Evolutionary conservation across 2,113 vertebrate species (phyloP).

Genomic region (Sphyrna mokarran): DNA sequence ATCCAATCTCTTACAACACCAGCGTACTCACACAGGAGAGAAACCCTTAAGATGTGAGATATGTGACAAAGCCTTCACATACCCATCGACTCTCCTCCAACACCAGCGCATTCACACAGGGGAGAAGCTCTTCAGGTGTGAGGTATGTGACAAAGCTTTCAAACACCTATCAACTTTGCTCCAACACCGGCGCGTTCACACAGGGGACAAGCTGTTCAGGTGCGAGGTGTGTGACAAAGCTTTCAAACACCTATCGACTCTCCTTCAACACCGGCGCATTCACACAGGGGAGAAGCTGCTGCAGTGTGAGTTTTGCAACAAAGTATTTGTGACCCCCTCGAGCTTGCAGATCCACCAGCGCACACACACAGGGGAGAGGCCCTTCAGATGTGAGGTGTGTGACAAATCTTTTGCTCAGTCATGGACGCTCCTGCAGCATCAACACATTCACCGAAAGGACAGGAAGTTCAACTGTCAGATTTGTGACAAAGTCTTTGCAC

Average conservation of each 20-base stretch:
- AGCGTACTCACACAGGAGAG: neutral
- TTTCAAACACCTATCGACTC: neutral
- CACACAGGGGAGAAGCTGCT: neutral
- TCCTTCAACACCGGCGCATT: neutral
- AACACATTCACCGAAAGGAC: conserved; percentile 47
- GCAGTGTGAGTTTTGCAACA: neutral
- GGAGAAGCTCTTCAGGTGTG: conserved; percentile 52
- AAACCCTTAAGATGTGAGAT: no score
- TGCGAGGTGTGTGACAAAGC: neutral
- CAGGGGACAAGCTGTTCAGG: neutral
- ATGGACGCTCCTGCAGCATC: conserved; percentile 34
- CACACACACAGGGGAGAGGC: conserved; percentile 39
- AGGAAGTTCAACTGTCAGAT: conserved; percentile 52
- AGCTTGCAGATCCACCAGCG: no score
- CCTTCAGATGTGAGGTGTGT: conserved; percentile 42
- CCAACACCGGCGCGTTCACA: conserved; percentile 66
- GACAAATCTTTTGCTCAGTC: conserved; percentile 54
- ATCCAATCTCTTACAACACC: conserved; percentile 39
- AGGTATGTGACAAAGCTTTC: conserved; percentile 39
- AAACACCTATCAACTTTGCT: conserved; percentile 47
- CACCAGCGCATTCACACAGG: no score
- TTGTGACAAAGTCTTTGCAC: neutral
- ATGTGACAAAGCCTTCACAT: no score
- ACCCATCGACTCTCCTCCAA: no score
- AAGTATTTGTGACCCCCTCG: no score